A percentile compares a stretch with the other conserved stretches of the same genome.
phyloP scores from a whole-genome alignment of 1,140 invertebrate species.

The Dendrolimus kikuchii region DNA sequence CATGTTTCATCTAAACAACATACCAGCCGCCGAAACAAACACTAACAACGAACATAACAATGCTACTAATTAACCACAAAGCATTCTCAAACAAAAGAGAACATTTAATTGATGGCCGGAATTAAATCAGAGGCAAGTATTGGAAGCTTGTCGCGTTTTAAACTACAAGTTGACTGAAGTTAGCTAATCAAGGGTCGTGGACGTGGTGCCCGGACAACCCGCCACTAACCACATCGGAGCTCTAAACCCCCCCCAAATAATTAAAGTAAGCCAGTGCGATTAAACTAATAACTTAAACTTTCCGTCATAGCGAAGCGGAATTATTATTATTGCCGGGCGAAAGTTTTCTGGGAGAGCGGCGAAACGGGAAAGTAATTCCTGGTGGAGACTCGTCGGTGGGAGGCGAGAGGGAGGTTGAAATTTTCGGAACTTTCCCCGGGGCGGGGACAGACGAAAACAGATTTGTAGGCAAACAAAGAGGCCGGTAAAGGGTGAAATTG shows the following conservation, averaged over 20 bases:
- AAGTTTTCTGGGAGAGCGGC: slow-evolving; percentile 35
- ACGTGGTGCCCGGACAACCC: slow-evolving; percentile 13
- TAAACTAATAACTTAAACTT: slow-evolving; percentile 70
- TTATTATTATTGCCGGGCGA: slow-evolving; percentile 59
- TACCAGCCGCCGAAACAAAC: not conserved
- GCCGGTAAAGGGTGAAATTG: slow-evolving; percentile 3
- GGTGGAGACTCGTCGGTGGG: slow-evolving; percentile 9
- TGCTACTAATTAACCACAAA: not conserved
- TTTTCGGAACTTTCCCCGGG: slow-evolving; percentile 43
- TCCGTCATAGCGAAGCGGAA: slow-evolving; percentile 54
- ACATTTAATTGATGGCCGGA: slow-evolving; percentile 28
- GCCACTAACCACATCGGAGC: slow-evolving; percentile 8
- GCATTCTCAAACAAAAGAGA: slow-evolving; percentile 1
- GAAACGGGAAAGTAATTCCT: slow-evolving; percentile 63
- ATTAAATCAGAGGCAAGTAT: slow-evolving; percentile 26
- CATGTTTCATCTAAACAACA: too few relatives aligned
- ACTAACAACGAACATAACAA: not conserved
- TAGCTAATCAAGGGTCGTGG: slow-evolving; percentile 24
- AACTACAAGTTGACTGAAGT: slow-evolving; percentile 9
- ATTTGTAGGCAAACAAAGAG: slow-evolving; percentile 58
- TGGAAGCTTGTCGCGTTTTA: slow-evolving; percentile 10
- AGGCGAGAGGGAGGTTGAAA: slow-evolving; percentile 21
- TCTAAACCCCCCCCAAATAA: slow-evolving; percentile 25
- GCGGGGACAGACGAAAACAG: slow-evolving; percentile 55
- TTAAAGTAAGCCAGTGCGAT: slow-evolving; percentile 57